These are phyloP conservation scores for Procambarus virginalis DNA, from an alignment of 1,140 invertebrate genomes.

Conservation along the genomic window DNA sequence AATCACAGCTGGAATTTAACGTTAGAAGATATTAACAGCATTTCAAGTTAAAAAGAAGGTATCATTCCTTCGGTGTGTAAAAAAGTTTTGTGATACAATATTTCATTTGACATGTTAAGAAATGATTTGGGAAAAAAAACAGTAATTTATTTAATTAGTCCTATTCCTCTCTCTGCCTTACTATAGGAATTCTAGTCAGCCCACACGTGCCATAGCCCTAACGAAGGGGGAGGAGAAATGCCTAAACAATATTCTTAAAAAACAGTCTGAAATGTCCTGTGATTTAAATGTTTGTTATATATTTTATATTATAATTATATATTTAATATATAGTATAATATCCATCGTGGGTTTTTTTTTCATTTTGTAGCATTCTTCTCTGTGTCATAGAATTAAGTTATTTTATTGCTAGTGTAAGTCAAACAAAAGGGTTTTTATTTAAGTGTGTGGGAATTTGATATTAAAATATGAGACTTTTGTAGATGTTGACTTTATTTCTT, in stretches of 20 bases:
- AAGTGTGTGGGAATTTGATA: no score
- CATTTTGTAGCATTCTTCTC: no score
- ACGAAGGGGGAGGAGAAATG: neutral
- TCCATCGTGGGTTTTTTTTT: conserved; percentile 5
- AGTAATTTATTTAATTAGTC: no score
- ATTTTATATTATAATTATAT: neutral
- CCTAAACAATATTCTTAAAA: neutral
- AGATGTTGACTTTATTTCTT: neutral
- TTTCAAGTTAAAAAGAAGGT: no score
- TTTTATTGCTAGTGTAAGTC: neutral
- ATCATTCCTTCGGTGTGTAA: no score
- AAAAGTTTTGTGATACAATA: no score
- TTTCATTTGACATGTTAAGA: no score
- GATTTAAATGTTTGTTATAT: neutral
- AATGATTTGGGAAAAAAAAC: no score
- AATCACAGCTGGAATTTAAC: no score
- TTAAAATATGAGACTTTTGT: neutral
- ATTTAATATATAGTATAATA: neutral
- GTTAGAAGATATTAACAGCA: no score
- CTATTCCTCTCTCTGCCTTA: no score
- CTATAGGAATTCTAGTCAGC: neutral
- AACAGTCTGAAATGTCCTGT: neutral
- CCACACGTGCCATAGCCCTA: neutral
- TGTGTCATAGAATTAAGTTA: neutral
- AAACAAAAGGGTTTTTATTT: neutral